Evolutionary conservation across 2,888 invertebrate species (phyloP), one percentile per base, ranked within the genome.

Genomic region (Geotrupes spiniger): DNA sequence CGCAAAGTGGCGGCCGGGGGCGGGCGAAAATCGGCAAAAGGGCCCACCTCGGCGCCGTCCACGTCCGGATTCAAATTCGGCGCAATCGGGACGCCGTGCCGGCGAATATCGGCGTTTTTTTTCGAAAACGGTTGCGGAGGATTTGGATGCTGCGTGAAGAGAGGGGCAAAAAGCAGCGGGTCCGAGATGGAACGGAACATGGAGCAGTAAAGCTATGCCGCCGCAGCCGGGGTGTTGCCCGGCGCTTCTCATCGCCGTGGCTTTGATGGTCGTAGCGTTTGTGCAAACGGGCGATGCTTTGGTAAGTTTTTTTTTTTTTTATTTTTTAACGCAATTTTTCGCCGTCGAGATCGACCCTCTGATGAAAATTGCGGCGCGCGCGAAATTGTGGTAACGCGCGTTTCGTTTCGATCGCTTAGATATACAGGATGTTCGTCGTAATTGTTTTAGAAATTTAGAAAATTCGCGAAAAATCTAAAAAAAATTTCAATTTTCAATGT

Each of bases 171-270:
- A 39, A 45, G 46, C 57, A 50, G 37, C 21, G 14, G 15, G 11
- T 12, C 43, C 15, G 43, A 44, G 51, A 54, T 54, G 53, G 47
- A 36, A 41, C 42, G 49, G 52, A 68, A 68, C 63, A 69, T 69
- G 70, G 68, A 63, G 65, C 70, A 72, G 72, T 12, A 72, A 68
- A 66, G 69, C 70, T 61, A 73, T 73, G 72, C 68, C 71, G 72
- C 71, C 68, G 70, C 71, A 71, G 67, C 65, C 65, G 66, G 69
- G 70, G 60, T 65, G 66, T 68, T 68, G 71, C 69, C 71, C 70
- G 71, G 69, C 65, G 61, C 59, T 65, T 15, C 51, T 58, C 47
- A 49, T 50, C 50, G 59, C 61, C 60, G 56, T 55, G 59, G 59
- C 60, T 42, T 47, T 61, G 26, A 42, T 62, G 53, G 50, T 59